phyloP scores from a whole-genome alignment of 2,113 vertebrate species.

The Odobenus rosmarus region DNA sequence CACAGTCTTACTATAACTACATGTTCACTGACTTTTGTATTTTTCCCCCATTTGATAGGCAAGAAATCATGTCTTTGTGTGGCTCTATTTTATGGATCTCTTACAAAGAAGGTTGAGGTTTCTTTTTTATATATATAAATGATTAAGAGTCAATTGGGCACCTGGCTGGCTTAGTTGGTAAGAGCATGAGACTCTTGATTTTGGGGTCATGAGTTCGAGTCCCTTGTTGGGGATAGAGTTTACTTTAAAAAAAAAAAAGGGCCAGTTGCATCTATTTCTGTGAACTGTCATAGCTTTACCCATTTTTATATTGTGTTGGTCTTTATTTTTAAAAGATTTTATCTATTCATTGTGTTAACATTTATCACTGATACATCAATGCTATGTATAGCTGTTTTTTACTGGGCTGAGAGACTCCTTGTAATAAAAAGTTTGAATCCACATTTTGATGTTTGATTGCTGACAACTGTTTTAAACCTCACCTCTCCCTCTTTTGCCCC shows the following conservation, averaged over 20 bases:
- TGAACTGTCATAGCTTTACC: not conserved
- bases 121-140: not conserved
- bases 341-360: not conserved
- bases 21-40: not conserved
- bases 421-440: conserved; percentile 6
- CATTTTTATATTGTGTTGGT: conserved; percentile 19
- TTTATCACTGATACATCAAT: not conserved
- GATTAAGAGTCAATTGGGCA: not conserved
- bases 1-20: not conserved
- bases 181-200: not conserved
- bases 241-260: not conserved
- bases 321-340: not conserved
- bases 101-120: not conserved
- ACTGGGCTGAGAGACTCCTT: not conserved
- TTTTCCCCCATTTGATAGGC: not conserved
- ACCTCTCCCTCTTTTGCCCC: not conserved
- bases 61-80: not conserved
- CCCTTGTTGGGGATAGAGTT: not conserved
- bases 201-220: not conserved
- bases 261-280: not conserved
- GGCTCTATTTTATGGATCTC: not conserved
- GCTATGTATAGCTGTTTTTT: not conserved
- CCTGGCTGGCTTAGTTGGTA: not conserved
- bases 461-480: not conserved
- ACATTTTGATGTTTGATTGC: conserved; percentile 10